phyloP scores from a whole-genome alignment of 2,113 vertebrate species.

The Amphiprion percula region DNA sequence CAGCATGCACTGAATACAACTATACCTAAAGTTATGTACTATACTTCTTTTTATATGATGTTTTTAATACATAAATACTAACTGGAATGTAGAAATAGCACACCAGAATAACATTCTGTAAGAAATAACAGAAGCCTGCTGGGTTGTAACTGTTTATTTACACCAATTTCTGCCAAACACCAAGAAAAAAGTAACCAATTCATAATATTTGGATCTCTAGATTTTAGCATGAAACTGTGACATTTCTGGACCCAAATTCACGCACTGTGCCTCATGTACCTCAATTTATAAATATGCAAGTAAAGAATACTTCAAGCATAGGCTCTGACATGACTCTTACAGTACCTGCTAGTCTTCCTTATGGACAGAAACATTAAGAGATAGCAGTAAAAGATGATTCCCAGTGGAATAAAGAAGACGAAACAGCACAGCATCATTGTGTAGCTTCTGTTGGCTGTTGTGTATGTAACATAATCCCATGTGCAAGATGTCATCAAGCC shows the following conservation, averaged over 20 bases:
- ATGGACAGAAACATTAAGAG: constrained; percentile 93
- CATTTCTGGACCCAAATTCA: not conserved
- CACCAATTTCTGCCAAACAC: too few relatives aligned
- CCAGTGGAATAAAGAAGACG: constrained; percentile 93
- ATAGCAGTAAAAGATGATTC: constrained; percentile 91
- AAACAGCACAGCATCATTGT: constrained; percentile 95
- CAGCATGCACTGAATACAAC: not conserved
- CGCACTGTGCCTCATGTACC: not conserved
- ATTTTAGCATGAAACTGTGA: not conserved
- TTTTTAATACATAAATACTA: too few relatives aligned
- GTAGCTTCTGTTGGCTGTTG: constrained; percentile 89
- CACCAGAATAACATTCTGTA: too few relatives aligned
- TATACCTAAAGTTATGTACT: not conserved
- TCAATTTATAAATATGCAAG: not conserved
- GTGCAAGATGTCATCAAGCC: constrained; percentile 95
- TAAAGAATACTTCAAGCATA: not conserved
- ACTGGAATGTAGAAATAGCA: too few relatives aligned
- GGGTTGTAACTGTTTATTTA: too few relatives aligned
- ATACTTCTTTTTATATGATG: too few relatives aligned
- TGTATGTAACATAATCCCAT: constrained; percentile 94
- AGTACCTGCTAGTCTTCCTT: constrained; percentile 86
- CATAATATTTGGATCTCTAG: not conserved
- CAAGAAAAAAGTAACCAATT: too few relatives aligned
- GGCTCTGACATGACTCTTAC: constrained; percentile 35
- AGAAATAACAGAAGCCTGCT: not conserved